These are phyloP conservation scores for Cettia cetti DNA, from an alignment of 2,113 vertebrate genomes.

Conservation along the genomic window DNA sequence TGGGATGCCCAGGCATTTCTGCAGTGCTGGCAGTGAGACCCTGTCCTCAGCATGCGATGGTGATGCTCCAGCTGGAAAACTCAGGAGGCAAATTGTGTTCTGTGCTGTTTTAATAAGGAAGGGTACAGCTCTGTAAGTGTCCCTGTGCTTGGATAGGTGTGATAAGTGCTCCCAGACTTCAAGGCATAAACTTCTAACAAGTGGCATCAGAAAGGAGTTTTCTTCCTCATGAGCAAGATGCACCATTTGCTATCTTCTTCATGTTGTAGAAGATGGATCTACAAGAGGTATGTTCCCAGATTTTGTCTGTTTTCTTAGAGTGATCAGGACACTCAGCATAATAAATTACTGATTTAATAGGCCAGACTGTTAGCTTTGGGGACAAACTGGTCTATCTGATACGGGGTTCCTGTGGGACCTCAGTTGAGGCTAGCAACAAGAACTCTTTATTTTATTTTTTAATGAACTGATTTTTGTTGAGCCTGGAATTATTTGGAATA, in stretches of 20 bases:
- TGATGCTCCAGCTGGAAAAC: background rate
- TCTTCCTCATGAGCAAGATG: background rate
- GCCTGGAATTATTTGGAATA: background rate
- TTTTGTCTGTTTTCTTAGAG: background rate
- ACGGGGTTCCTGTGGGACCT: background rate
- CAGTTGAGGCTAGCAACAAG: background rate
- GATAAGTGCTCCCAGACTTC: background rate
- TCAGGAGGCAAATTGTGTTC: background rate
- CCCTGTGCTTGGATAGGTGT: background rate
- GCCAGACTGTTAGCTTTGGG: background rate
- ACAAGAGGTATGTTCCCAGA: background rate
- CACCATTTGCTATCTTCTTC: background rate
- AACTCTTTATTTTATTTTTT: background rate
- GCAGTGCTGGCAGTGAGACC: background rate
- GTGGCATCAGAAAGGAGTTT: background rate
- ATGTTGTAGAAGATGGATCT: background rate
- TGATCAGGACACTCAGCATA: background rate
- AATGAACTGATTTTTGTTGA: background rate
- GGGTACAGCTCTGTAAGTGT: background rate
- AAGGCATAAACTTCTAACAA: background rate
- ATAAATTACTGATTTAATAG: background rate
- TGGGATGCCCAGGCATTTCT: background rate
- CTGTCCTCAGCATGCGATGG: fast-evolving
- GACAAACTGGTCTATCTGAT: background rate
- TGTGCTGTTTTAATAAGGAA: background rate